A percentile compares a stretch with the other conserved stretches of the same genome.
phyloP scores from a whole-genome alignment of 2,888 invertebrate species.

The Desoria tigrina region DNA sequence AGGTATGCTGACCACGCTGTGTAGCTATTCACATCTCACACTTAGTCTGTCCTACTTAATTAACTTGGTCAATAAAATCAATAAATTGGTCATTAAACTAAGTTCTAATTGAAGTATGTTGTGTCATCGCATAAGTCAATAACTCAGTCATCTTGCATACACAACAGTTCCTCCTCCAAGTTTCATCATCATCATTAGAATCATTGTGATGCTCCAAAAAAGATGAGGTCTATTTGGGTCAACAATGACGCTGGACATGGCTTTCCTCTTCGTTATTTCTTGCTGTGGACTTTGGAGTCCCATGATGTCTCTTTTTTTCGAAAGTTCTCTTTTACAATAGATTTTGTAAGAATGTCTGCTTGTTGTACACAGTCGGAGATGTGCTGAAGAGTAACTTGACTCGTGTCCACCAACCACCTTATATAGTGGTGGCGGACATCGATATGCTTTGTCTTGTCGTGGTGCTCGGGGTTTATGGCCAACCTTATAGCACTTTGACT shows the following conservation, averaged over 20 bases:
- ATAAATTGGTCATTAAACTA: too few species aligned
- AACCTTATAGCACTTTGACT: slow-evolving; percentile 45
- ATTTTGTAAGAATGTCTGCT: slow-evolving; percentile 19
- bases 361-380: slow-evolving; percentile 6
- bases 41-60: too few species aligned
- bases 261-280: neutral
- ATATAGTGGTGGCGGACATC: slow-evolving; percentile 45
- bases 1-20: too few species aligned
- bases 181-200: neutral
- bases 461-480: slow-evolving; percentile 46
- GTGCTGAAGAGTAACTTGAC: slow-evolving; percentile 3
- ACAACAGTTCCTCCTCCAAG: too few species aligned
- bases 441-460: slow-evolving; percentile 52
- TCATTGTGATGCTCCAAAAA: neutral
- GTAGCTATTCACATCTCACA: too few species aligned
- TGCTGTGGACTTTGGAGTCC: neutral
- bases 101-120: too few species aligned
- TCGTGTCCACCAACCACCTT: too few species aligned
- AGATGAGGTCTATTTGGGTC: neutral
- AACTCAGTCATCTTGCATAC: too few species aligned
- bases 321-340: neutral
- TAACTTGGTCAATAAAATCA: too few species aligned
- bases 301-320: neutral
- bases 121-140: too few species aligned
- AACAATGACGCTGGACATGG: slow-evolving; percentile 2